Conservation (phyloP, 2,113 vertebrate species). For the Pimephales promelas region DNA sequence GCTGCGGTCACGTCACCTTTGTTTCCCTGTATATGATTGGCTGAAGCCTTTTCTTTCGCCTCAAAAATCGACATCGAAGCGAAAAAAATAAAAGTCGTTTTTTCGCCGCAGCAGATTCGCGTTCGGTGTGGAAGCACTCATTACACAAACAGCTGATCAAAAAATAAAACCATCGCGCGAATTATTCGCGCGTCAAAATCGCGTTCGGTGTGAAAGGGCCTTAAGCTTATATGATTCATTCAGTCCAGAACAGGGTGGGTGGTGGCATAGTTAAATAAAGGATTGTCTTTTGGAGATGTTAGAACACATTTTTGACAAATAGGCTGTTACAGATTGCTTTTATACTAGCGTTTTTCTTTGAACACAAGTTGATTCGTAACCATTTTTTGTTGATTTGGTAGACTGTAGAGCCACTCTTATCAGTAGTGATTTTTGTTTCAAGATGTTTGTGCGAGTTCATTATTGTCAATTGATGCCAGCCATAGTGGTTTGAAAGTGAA, state of each 20-base stretch:
- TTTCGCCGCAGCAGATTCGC: too few species aligned
- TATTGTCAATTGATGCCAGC: neutral
- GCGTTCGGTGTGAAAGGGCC: too few species aligned
- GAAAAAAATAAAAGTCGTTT: too few species aligned
- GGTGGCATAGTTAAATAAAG: slow-evolving; percentile 39
- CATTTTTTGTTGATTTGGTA: neutral
- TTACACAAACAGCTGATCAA: too few species aligned
- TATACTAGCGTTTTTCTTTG: neutral
- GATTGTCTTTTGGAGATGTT: slow-evolving; percentile 32
- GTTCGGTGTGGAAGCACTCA: too few species aligned
- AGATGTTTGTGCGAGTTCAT: neutral
- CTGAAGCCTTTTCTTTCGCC: too few species aligned
- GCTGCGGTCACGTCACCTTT: too few species aligned
- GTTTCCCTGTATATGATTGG: too few species aligned
- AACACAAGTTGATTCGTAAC: neutral
- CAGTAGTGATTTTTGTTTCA: neutral
- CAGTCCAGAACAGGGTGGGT: slow-evolving; percentile 38
- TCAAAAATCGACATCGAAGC: too few species aligned
- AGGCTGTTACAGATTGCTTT: neutral
- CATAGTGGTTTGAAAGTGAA: neutral
- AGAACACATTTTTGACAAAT: neutral
- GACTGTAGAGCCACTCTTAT: neutral
- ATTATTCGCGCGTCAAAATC: too few species aligned
- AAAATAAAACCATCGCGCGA: too few species aligned
- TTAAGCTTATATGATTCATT: slow-evolving; percentile 34